Percentiles rank a stretch among this genome's conserved stretches.
Evolutionary conservation across 2,797 vertebrate genomes (phyloP).

Genomic region (Strix occidentalis): DNA sequence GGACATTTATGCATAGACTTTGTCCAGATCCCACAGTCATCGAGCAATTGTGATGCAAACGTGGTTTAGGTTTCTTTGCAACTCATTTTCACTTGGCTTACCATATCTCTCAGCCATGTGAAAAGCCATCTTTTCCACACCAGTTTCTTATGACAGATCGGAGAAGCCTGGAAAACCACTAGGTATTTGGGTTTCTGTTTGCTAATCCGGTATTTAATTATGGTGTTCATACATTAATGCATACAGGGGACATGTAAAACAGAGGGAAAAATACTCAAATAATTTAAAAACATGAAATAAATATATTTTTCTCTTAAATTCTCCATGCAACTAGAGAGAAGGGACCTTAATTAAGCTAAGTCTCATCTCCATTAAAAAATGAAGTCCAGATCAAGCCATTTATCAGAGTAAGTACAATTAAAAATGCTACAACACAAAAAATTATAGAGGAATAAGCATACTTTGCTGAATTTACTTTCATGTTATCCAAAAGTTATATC

Average conservation of each 20-base stretch:
- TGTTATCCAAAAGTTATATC: not conserved
- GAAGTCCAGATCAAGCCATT: not conserved
- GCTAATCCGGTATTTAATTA: not conserved
- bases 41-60: not conserved
- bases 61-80: not conserved
- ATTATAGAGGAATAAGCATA: not conserved
- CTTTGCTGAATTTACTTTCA: not conserved
- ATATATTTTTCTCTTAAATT: not conserved
- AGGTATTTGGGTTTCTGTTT: not conserved
- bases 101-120: rapidly evolving
- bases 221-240: rapidly evolving
- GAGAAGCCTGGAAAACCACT: not conserved
- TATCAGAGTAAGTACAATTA: not conserved
- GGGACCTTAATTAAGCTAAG: not conserved
- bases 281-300: not conserved
- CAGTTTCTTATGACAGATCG: not conserved
- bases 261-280: not conserved
- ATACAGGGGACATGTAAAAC: not conserved
- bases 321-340: rapidly evolving
- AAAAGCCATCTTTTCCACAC: not conserved
- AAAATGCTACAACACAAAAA: not conserved
- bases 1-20: rapidly evolving
- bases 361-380: not conserved
- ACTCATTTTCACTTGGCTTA: not conserved
- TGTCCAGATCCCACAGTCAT: not conserved